Percentiles rank a stretch among this genome's conserved stretches.
These are phyloP conservation scores for Gymnosoma rotundatum DNA, from an alignment of 2,888 invertebrate species.

Conservation along the genomic window DNA sequence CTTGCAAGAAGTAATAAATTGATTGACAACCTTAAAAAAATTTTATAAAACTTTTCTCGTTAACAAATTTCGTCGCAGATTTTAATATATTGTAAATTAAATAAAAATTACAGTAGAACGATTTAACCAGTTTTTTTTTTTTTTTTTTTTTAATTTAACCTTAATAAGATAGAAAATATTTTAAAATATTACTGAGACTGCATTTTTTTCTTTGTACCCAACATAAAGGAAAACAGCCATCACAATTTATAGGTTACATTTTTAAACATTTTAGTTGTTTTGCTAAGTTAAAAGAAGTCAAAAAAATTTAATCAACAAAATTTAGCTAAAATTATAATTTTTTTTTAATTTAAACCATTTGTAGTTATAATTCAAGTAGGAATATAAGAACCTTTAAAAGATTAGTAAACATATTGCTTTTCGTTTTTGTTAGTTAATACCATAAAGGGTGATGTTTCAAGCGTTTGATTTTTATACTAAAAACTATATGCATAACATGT, in stretches of 20 bases:
- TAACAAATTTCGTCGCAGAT: too few relatives aligned
- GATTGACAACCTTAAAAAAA: too few relatives aligned
- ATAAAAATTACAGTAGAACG: neutral
- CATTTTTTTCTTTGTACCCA: neutral
- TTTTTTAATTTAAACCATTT: neutral
- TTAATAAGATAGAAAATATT: conserved; percentile 6
- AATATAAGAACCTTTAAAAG: neutral
- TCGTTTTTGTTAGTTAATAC: neutral
- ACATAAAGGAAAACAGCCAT: conserved; percentile 2
- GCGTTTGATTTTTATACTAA: neutral
- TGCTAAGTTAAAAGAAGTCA: conserved; percentile 40
- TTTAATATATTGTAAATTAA: neutral
- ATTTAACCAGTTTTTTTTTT: too few relatives aligned
- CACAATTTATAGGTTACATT: neutral
- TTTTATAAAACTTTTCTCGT: too few relatives aligned
- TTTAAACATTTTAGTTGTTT: conserved; percentile 33
- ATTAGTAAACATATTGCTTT: neutral
- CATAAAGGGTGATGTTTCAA: neutral
- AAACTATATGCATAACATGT: neutral
- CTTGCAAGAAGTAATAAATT: too few relatives aligned
- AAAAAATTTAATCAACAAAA: neutral
- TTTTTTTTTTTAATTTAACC: neutral
- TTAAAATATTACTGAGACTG: neutral
- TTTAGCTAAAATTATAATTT: neutral
- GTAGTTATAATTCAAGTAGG: neutral